phyloP scores from a whole-genome alignment of 2,888 invertebrate genomes.

The Leptura quadrifasciata region DNA sequence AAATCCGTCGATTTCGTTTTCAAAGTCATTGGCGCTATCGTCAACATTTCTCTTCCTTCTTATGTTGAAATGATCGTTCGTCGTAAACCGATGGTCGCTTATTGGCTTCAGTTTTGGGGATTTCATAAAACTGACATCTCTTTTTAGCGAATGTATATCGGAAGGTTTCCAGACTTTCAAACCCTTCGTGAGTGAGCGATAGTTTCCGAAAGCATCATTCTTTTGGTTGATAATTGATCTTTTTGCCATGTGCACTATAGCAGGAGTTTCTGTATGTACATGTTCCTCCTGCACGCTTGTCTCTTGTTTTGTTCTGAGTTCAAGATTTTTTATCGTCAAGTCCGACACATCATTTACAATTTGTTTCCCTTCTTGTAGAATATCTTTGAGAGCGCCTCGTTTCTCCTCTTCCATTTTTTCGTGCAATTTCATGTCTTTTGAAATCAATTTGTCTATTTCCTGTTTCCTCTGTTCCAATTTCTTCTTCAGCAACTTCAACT shows the following conservation, averaged over 20 bases:
- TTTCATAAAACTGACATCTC: slow-evolving; percentile 36
- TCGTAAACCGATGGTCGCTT: slow-evolving; percentile 44
- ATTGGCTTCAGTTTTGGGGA: slow-evolving; percentile 39
- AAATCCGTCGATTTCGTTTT: slow-evolving; percentile 59
- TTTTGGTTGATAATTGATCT: slow-evolving; percentile 48
- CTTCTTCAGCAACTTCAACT: slow-evolving; percentile 34
- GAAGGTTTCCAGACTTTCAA: slow-evolving; percentile 60
- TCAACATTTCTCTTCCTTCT: slow-evolving; percentile 50
- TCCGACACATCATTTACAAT: slow-evolving; percentile 1
- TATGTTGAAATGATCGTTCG: slow-evolving; percentile 41
- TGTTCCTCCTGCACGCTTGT: not conserved
- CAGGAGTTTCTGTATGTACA: not conserved
- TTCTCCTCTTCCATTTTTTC: not conserved
- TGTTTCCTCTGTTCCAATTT: slow-evolving; percentile 36
- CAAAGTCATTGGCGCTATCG: slow-evolving; percentile 47
- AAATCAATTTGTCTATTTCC: slow-evolving; percentile 27
- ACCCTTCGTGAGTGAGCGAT: slow-evolving; percentile 55
- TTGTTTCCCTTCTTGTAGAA: not conserved
- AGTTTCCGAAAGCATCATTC: slow-evolving; percentile 52
- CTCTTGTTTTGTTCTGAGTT: not conserved
- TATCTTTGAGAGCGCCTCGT: not conserved
- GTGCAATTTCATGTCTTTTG: slow-evolving; percentile 4
- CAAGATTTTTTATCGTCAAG: not conserved
- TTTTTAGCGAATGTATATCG: slow-evolving; percentile 56
- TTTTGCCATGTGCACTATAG: slow-evolving; percentile 34